Percentiles rank a stretch among this genome's conserved stretches.
These are phyloP conservation scores for Xenentodon cancila DNA, from an alignment of 2,797 vertebrate species.

Conservation along the genomic window DNA sequence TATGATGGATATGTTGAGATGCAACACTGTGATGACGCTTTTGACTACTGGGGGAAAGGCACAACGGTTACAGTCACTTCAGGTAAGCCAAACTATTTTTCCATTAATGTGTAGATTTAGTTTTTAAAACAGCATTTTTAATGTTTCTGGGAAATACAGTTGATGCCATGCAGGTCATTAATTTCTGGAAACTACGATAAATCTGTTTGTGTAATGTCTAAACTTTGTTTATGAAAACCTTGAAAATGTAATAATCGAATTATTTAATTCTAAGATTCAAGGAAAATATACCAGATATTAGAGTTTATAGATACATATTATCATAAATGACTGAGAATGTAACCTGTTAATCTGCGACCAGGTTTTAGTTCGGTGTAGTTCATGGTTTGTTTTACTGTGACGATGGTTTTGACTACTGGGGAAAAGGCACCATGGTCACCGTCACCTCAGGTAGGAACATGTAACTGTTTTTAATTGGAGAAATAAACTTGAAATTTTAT, in stretches of 20 bases:
- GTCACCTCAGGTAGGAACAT: constrained; percentile 14
- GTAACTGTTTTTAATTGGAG: background rate
- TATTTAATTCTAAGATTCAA: too few relatives aligned
- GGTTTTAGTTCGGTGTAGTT: background rate
- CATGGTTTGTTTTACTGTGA: constrained; percentile 42
- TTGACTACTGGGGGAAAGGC: constrained; percentile 78
- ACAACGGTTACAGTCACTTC: constrained; percentile 71
- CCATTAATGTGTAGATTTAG: background rate
- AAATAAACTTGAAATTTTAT: background rate
- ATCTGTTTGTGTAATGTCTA: too few relatives aligned
- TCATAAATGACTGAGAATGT: background rate
- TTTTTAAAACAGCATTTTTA: background rate
- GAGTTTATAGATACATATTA: background rate
- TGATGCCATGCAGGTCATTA: too few relatives aligned
- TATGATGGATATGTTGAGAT: constrained; percentile 15
- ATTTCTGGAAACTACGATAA: too few relatives aligned
- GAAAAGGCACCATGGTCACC: constrained; percentile 53
- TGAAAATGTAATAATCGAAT: too few relatives aligned
- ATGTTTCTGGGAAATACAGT: background rate
- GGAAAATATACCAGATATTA: too few relatives aligned
- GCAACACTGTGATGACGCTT: constrained; percentile 58
- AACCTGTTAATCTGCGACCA: background rate
- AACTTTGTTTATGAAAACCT: too few relatives aligned
- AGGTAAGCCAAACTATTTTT: constrained; percentile 51
- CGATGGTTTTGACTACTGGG: constrained; percentile 51